These are phyloP conservation scores for Eufriesea mexicana DNA, from an alignment of 1,140 invertebrate species.

Conservation along the genomic window DNA sequence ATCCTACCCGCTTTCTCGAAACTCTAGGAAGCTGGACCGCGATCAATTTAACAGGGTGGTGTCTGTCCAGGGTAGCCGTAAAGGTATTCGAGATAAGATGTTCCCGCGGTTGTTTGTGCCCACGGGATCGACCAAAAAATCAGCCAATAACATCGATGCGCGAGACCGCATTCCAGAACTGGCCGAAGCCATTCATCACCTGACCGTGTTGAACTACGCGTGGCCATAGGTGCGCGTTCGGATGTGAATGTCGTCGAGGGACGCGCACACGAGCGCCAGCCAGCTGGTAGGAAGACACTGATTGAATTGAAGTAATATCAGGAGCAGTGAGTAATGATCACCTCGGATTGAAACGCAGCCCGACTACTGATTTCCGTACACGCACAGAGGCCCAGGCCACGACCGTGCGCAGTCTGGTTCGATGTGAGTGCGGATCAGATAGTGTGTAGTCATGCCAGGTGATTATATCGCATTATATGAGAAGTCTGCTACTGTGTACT, in stretches of 20 bases:
- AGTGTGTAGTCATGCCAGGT: constrained; percentile 82
- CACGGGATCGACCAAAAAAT: constrained; percentile 60
- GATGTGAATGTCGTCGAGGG: constrained; percentile 55
- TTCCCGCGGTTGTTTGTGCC: constrained; percentile 43
- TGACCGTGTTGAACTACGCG: constrained; percentile 43
- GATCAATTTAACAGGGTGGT: neutral
- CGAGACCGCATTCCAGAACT: constrained; percentile 74
- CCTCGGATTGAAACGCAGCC: constrained; percentile 78
- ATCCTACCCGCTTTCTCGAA: neutral
- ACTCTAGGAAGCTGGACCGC: neutral
- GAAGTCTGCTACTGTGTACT: constrained; percentile 82
- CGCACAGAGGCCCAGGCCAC: constrained; percentile 41
- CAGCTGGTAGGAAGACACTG: constrained; percentile 79
- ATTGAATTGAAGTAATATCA: constrained; percentile 84
- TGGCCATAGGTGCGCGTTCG: constrained; percentile 48
- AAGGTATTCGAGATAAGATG: constrained; percentile 36
- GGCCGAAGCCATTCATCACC: constrained; percentile 77
- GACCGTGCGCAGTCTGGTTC: neutral
- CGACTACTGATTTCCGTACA: constrained; percentile 74
- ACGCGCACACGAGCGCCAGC: constrained; percentile 17
- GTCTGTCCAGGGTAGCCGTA: neutral
- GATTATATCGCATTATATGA: constrained; percentile 83
- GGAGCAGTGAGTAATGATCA: constrained; percentile 82
- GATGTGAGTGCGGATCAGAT: constrained; percentile 79
- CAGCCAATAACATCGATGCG: constrained; percentile 75